Percentiles rank a stretch among this genome's conserved stretches.
These are phyloP conservation scores for Miopithecus talapoin DNA, from an alignment of 2,797 vertebrate species.

Conservation along the genomic window DNA sequence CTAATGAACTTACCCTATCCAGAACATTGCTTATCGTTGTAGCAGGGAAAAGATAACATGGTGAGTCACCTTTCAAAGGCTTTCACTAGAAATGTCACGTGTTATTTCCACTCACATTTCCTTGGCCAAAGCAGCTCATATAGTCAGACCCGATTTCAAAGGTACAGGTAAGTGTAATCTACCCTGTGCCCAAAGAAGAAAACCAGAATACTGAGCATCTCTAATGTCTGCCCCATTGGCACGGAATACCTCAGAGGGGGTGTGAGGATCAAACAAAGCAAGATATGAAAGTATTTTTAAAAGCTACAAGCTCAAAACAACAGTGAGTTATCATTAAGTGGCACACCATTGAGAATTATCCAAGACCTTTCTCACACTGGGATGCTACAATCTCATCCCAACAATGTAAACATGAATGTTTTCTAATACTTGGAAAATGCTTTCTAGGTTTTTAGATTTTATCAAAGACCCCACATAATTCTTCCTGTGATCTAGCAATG, in stretches of 20 bases:
- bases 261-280: slow-evolving; percentile 19
- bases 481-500: background rate
- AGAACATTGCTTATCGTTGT: background rate
- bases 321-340: background rate
- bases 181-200: background rate
- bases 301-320: slow-evolving; percentile 5
- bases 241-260: background rate
- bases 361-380: background rate
- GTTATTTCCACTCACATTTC: background rate
- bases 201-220: background rate
- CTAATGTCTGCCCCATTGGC: background rate
- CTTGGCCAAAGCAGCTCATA: background rate
- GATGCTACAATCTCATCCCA: background rate
- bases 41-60: background rate
- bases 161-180: background rate
- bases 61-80: background rate
- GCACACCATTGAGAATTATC: background rate
- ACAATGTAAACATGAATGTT: background rate
- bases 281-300: background rate
- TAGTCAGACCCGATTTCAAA: background rate
- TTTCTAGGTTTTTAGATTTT: background rate
- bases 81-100: background rate
- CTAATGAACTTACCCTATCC: background rate
- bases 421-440: background rate
- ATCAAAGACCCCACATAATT: background rate